phyloP scores from a whole-genome alignment of 2,113 vertebrate species.

The Bos indicus region DNA sequence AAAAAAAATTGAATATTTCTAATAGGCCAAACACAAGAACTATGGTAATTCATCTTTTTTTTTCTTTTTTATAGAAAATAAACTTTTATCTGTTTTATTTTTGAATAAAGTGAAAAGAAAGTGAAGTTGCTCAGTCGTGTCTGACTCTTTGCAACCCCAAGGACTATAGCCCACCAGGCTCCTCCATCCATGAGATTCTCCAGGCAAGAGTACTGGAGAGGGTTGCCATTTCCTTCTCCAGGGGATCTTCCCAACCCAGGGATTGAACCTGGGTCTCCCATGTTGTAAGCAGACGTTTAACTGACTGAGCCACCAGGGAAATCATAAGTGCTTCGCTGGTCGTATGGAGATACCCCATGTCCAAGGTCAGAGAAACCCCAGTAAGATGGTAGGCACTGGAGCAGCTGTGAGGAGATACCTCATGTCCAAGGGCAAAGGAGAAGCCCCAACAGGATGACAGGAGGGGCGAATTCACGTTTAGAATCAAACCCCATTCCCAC shows the following conservation, averaged over 20 bases:
- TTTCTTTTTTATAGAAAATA: slow-evolving; percentile 64
- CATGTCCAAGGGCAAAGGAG: not conserved
- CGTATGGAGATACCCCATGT: no score
- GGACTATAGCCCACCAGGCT: not conserved
- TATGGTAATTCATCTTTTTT: slow-evolving; percentile 68
- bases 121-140: not conserved
- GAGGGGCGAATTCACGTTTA: not conserved
- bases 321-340: not conserved
- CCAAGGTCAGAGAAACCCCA: not conserved
- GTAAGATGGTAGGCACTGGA: not conserved
- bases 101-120: not conserved
- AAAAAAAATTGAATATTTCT: not conserved
- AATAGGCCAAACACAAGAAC: not conserved
- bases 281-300: not conserved
- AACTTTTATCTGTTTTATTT: slow-evolving; percentile 61
- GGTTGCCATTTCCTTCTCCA: not conserved
- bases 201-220: not conserved
- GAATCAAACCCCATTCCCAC: not conserved
- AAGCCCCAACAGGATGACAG: not conserved
- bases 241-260: not conserved
- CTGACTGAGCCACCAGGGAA: not conserved
- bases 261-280: not conserved
- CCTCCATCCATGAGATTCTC: not conserved
- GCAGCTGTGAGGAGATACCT: not conserved
- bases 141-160: not conserved